Conservation (phyloP, 2,797 vertebrate genomes). For the Rhinatrema bivittatum region DNA sequence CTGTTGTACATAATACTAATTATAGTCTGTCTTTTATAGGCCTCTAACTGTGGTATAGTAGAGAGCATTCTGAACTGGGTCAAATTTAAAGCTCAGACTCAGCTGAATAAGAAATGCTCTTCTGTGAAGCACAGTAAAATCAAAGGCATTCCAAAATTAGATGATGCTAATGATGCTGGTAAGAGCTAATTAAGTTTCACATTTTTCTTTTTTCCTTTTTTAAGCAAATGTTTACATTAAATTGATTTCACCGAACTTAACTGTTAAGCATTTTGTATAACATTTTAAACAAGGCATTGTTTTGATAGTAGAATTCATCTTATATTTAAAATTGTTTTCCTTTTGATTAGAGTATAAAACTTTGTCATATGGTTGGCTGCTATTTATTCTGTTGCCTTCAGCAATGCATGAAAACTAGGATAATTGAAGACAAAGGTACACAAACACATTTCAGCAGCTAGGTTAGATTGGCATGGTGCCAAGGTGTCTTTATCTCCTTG, state of each 20-base stretch:
- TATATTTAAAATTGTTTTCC: too few species aligned
- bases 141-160: conserved; percentile 84
- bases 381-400: too few species aligned
- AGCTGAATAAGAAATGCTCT: conserved; percentile 85
- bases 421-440: too few species aligned
- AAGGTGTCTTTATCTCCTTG: too few species aligned
- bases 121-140: conserved; percentile 88
- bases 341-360: too few species aligned
- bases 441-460: too few species aligned
- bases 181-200: conserved; percentile 29
- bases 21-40: too few species aligned
- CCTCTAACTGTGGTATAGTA: conserved; percentile 84
- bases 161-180: conserved; percentile 87
- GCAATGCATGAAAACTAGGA: too few species aligned
- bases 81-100: conserved; percentile 85
- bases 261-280: not conserved
- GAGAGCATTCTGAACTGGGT: conserved; percentile 88
- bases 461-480: too few species aligned
- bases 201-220: conserved; percentile 6
- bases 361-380: too few species aligned
- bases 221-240: not conserved
- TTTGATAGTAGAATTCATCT: too few species aligned
- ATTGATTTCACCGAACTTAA: not conserved
- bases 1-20: too few species aligned
- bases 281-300: not conserved